phyloP scores from a whole-genome alignment of 2,888 invertebrate genomes.

The Chesias legatella region DNA sequence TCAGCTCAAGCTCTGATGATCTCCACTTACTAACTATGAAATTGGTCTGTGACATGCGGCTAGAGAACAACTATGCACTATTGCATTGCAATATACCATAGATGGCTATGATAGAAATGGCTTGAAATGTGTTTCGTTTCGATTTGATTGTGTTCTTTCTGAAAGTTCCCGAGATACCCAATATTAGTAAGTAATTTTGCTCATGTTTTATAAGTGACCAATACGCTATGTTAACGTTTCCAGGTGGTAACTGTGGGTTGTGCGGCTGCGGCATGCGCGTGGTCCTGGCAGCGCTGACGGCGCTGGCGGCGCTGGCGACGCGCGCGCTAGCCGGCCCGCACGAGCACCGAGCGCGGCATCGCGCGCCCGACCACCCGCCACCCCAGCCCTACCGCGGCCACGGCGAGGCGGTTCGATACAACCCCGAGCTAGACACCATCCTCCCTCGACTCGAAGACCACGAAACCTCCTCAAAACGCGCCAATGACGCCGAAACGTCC shows the following conservation, averaged over 20 bases:
- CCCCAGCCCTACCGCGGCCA: slow-evolving; percentile 77
- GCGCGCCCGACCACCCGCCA: slow-evolving; percentile 68
- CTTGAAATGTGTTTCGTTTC: too few relatives aligned
- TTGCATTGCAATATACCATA: too few relatives aligned
- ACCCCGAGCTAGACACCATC: slow-evolving; percentile 77
- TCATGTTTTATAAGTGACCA: background rate
- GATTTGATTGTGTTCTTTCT: too few relatives aligned
- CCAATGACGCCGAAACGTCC: slow-evolving; percentile 61
- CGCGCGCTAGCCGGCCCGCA: slow-evolving; percentile 70
- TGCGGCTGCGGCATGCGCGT: slow-evolving; percentile 74
- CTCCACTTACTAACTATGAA: too few relatives aligned
- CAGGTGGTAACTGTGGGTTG: slow-evolving; percentile 71
- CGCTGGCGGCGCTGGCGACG: slow-evolving; percentile 74
- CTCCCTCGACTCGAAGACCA: slow-evolving; percentile 68
- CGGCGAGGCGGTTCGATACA: slow-evolving; percentile 78
- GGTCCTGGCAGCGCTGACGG: slow-evolving; percentile 71
- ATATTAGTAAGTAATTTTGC: background rate
- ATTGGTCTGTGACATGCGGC: too few relatives aligned
- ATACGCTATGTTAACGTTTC: slow-evolving; percentile 21
- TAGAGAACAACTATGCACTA: too few relatives aligned
- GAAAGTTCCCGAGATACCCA: background rate
- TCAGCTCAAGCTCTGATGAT: too few relatives aligned
- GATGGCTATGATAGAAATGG: too few relatives aligned
- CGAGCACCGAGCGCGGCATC: slow-evolving; percentile 76
- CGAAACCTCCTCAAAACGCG: slow-evolving; percentile 66